Conservation (phyloP, 30 jellyfish, hydroid and myxozoan species). For the Turritopsis rubra region DNA sequence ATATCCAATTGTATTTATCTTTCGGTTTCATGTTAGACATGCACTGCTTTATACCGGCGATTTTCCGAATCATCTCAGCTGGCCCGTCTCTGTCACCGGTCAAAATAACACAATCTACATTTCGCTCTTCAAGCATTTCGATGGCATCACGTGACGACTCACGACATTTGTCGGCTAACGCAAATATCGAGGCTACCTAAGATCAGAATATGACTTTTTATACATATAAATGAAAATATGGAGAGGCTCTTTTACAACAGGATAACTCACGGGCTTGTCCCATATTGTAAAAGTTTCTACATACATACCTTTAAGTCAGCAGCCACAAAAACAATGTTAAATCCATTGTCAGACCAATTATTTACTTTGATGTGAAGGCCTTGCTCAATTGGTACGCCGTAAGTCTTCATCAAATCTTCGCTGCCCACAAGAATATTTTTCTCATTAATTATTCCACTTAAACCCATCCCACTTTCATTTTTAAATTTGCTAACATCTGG, state of each 20-base stretch:
- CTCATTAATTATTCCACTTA: conserved; percentile 44
- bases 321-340: conserved; percentile 68
- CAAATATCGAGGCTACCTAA: conserved; percentile 65
- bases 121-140: conserved; percentile 24
- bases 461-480: conserved; percentile 63
- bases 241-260: too few species aligned
- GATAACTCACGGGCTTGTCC: too few species aligned
- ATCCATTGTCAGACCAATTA: conserved; percentile 57
- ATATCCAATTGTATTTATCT: conserved; percentile 69
- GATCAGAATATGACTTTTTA: neutral
- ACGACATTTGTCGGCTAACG: conserved; percentile 85
- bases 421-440: conserved; percentile 65
- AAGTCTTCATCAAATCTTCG: conserved; percentile 43
- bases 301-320: conserved; percentile 52
- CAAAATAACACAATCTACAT: conserved; percentile 42
- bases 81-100: conserved; percentile 97
- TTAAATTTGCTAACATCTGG: conserved; percentile 72
- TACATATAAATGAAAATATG: too few species aligned
- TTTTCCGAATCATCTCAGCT: conserved; percentile 51
- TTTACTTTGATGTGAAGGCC: conserved; percentile 21
- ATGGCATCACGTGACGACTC: conserved; percentile 51
- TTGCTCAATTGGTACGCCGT: conserved; percentile 13
- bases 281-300: neutral
- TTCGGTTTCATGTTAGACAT: conserved; percentile 71
- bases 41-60: conserved; percentile 42